These are phyloP conservation scores for Tetramorium alpestre DNA, from an alignment of 1,140 invertebrate species.

Conservation along the genomic window DNA sequence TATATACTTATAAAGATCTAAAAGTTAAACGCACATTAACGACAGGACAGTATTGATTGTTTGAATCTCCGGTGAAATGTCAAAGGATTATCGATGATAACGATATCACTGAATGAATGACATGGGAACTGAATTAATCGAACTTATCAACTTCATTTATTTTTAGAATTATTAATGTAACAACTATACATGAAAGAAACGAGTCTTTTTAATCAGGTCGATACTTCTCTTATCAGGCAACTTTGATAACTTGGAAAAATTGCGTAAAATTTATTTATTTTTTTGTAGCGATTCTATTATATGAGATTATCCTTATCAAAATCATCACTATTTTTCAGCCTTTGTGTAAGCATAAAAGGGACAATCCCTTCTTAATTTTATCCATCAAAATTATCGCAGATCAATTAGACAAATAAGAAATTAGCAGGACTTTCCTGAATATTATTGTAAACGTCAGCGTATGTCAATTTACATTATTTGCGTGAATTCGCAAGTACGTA, in stretches of 20 bases:
- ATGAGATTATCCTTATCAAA: slow-evolving; percentile 6
- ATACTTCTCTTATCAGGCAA: slow-evolving; percentile 4
- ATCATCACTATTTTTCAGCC: neutral
- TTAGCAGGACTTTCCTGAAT: neutral
- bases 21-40: neutral
- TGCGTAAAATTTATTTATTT: neutral
- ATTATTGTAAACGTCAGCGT: neutral
- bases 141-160: neutral
- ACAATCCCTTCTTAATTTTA: slow-evolving; percentile 17
- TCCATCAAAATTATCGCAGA: neutral
- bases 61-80: neutral
- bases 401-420: neutral
- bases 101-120: neutral
- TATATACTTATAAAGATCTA: neutral
- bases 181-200: neutral
- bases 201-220: neutral
- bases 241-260: slow-evolving; percentile 7
- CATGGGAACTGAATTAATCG: neutral
- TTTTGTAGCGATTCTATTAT: neutral
- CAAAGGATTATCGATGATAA: slow-evolving; percentile 6
- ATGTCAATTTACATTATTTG: neutral
- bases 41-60: neutral
- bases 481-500: neutral
- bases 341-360: neutral
- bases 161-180: slow-evolving; percentile 2